These are phyloP conservation scores for Heterodera filipjevi DNA, from an alignment of 2,888 invertebrate genomes.

Conservation along the genomic window DNA sequence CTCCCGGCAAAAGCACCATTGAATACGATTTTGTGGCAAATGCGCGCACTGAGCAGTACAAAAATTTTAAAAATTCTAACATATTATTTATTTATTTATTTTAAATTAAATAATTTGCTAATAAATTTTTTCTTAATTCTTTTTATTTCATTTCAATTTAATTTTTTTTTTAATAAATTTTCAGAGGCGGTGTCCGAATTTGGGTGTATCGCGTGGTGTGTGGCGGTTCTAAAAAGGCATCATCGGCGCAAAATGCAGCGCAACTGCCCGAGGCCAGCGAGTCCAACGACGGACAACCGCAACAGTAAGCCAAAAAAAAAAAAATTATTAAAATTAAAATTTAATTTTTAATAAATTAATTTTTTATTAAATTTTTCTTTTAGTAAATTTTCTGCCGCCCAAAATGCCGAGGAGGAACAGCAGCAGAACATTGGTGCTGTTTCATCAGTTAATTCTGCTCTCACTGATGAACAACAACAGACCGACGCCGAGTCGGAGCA, in stretches of 20 bases:
- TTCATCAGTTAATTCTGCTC: no score
- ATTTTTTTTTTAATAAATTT: conserved; percentile 3
- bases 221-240: conserved; percentile 16
- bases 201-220: conserved; percentile 56
- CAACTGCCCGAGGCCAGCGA: conserved; percentile 19
- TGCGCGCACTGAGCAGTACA: conserved; percentile 59
- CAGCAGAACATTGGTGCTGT: no score
- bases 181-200: conserved; percentile 61
- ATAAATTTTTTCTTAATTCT: no score
- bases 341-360: no score
- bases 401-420: conserved; percentile 18
- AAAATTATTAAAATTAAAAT: neutral
- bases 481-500: conserved; percentile 13
- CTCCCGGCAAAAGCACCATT: conserved; percentile 46
- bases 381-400: conserved; percentile 40
- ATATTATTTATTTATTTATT: neutral
- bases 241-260: neutral
- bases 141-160: no score
- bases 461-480: neutral
- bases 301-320: conserved; percentile 16
- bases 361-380: conserved; percentile 19
- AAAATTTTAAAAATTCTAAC: no score
- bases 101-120: no score
- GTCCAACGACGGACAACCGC: conserved; percentile 28
- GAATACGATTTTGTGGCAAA: conserved; percentile 63